Evolutionary conservation across 2,797 vertebrate species (phyloP), one percentile per base, ranked within the genome.

Genomic region (Neopelma chrysocephalum): DNA sequence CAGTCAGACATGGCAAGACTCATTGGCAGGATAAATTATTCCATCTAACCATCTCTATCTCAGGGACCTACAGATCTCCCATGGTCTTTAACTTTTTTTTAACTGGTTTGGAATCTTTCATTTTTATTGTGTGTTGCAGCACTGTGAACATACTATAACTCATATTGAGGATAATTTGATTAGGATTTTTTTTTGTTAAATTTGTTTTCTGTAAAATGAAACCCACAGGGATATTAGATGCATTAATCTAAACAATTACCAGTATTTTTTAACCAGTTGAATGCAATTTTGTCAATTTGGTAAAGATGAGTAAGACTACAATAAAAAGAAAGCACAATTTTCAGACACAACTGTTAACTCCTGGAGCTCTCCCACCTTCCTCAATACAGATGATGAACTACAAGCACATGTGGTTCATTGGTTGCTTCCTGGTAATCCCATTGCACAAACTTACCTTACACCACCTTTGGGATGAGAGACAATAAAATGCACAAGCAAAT

Each of bases 241-340:
- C 53, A 77, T 68, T 90, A 87, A 87, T 61, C 22, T 61, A 87
- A 69, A 76, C 18, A 62, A 72, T 32, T 36, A 75, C 48, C 43
- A 95, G 26, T 51, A 42, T 38, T 82, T 89, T 96, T 94, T 93
- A 89, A 89, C 20, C n/a, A 69, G 11, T 34, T 89, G n/a, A 95
- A 79, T 65, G 56, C 58, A 14, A 84, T 93, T 87, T 91, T 92
- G 36, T 92, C 60, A 82, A 70, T 60, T 76, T 82, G 47, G 47
- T 78, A 93, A 90, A 93, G 50, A 93, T 38, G 43, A 76, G 40
- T 34, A 66, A 43, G 51, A 50, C 36, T 76, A 36, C 29, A 91
- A 50, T n/a, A 78, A 82, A 80, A 82, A 85, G 19, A 56, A 89
- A 65, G 2, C 3, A 38, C n/a, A n/a, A 29, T 43, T 95, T 85